Evolutionary conservation across 2,888 invertebrate species (phyloP), one percentile per base, ranked within the genome.

Genomic region (Spisula subtruncata): DNA sequence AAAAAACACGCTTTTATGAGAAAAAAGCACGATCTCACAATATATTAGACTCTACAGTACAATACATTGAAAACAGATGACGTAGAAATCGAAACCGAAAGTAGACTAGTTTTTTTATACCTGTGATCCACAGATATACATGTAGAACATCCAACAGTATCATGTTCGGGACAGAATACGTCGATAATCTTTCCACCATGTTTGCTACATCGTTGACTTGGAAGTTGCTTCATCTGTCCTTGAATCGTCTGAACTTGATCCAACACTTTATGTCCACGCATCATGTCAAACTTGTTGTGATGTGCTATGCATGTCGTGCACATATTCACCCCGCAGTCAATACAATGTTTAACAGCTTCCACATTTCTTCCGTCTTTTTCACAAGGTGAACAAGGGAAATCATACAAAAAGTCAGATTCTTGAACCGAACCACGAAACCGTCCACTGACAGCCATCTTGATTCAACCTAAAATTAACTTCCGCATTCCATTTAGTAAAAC

Each of bases 101-200:
- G 56, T 56, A 5, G 56, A n/a, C 18, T 20, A 41, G n/a, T 81
- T n/a, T n/a, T n/a, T n/a, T n/a, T n/a, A 41, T 41, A 81, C 81
- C 81, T 48, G 81, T 81, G 81, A 25, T 81, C 81, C 10, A 48
- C 25, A 51, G 18, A 8, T 12, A 81, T 81, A 51, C 81, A 81
- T 6, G 25, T 48, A 25, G 81, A 81, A 41, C 81, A 81, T n/a
- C 81, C 48, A 81, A 81, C 81, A 14, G 12, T 12, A 81, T 81
- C 81, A 48, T 81, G 81, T 0, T 51, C 25, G 16, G 81, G 51
- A n/a, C 81, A 81, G 51, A 48, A 81, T 4, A 81, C 48, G 12
- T 81, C 51, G 1, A 81, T 81, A n/a, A 48, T 25, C 29, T 81
- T 81, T 81, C 81, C 81, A 25, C 81, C 48, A 51, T 81, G 81